Conservation (phyloP, 2,113 vertebrate genomes). For the Chroicocephalus ridibundus region DNA sequence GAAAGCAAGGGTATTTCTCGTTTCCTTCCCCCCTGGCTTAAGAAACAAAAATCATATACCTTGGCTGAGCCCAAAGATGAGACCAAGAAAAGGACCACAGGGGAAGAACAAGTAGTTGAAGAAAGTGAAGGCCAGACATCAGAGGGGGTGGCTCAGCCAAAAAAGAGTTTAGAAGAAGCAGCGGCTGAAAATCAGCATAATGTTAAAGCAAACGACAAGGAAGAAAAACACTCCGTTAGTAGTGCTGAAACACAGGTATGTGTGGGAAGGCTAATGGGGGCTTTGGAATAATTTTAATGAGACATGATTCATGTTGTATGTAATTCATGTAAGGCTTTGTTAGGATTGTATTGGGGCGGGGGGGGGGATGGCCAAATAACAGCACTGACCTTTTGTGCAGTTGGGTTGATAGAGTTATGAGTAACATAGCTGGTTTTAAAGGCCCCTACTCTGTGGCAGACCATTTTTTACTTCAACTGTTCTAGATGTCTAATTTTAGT, state of each 20-base stretch:
- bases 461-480: not conserved
- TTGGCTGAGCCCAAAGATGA: conserved; percentile 77
- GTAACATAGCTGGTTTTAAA: not conserved
- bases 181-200: conserved; percentile 57
- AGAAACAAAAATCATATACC: conserved; percentile 91
- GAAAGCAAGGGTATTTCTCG: conserved; percentile 90
- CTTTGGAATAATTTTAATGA: not conserved
- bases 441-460: not conserved
- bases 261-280: not conserved
- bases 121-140: conserved; percentile 41
- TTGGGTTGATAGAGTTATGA: not conserved
- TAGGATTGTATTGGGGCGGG: not conserved
- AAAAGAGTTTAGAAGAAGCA: conserved; percentile 68
- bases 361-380: not conserved
- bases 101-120: conserved; percentile 49
- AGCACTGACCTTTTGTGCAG: not conserved
- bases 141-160: conserved; percentile 54
- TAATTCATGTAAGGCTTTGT: not conserved
- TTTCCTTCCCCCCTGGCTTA: conserved; percentile 95
- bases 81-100: conserved; percentile 61
- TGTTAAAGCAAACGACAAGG: conserved; percentile 70
- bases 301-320: not conserved
- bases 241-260: conserved; percentile 83
- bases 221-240: conserved; percentile 73
- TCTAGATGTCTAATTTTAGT: not conserved